These are phyloP conservation scores for Propithecus perrieri DNA, from an alignment of 2,797 vertebrate species.

Conservation along the genomic window DNA sequence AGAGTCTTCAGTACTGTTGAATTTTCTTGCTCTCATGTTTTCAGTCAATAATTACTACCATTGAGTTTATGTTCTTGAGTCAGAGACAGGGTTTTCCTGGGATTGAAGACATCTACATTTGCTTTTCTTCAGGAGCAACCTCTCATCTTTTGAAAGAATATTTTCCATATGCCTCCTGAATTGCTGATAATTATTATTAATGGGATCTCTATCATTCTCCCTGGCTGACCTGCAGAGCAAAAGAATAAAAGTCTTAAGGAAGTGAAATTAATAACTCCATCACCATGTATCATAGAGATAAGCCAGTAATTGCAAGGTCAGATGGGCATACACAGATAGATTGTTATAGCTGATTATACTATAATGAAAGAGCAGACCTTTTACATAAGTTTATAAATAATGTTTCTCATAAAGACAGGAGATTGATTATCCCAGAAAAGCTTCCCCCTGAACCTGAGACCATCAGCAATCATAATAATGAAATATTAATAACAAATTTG, in stretches of 20 bases:
- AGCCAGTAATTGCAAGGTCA: slow-evolving; percentile 85
- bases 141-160: slow-evolving; percentile 47
- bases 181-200: slow-evolving; percentile 82
- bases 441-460: slow-evolving; percentile 77
- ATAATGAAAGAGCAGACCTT: slow-evolving; percentile 82
- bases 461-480: slow-evolving; percentile 81
- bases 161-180: slow-evolving; percentile 45
- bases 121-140: slow-evolving; percentile 49
- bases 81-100: slow-evolving; percentile 1
- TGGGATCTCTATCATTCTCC: slow-evolving; percentile 68
- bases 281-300: slow-evolving; percentile 79
- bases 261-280: slow-evolving; percentile 82
- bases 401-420: slow-evolving; percentile 81
- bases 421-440: slow-evolving; percentile 81
- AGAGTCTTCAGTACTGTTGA: neutral
- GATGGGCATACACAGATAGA: slow-evolving; percentile 78
- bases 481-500: slow-evolving; percentile 84
- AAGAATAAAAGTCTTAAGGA: slow-evolving; percentile 80
- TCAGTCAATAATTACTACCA: neutral
- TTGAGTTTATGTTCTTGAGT: slow-evolving; percentile 55
- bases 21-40: slow-evolving; percentile 36
- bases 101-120: slow-evolving; percentile 61
- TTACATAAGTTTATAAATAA: slow-evolving; percentile 83
- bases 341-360: slow-evolving; percentile 82
- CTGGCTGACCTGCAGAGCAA: slow-evolving; percentile 66